Percentiles rank a stretch among this genome's conserved stretches.
Evolutionary conservation across 2,797 vertebrate genomes (phyloP).

Genomic region (Limosa lapponica): DNA sequence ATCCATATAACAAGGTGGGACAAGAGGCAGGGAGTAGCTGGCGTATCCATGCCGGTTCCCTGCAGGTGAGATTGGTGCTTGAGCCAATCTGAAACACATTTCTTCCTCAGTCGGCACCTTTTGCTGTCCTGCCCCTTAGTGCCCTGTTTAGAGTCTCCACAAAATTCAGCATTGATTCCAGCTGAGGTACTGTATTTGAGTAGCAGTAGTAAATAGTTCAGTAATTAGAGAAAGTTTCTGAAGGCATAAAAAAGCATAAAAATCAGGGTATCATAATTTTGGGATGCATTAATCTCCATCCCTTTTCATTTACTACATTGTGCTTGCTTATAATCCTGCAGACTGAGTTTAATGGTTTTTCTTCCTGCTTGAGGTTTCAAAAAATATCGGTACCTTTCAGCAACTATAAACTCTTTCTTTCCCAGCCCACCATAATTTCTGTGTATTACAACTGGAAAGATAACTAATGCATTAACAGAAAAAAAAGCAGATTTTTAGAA

Average conservation of each 20-base stretch:
- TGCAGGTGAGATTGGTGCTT: not conserved
- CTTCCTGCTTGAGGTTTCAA: not conserved
- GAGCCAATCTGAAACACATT: not conserved
- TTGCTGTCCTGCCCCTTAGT: not conserved
- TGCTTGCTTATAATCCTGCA: not conserved
- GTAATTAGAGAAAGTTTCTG: not conserved
- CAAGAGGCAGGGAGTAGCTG: not conserved
- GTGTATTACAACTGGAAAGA: not conserved
- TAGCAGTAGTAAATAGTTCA: not conserved
- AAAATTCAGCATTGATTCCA: not conserved
- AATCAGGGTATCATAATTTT: not conserved
- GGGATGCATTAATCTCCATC: not conserved
- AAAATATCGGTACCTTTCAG: not conserved
- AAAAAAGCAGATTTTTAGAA: not conserved
- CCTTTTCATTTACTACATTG: not conserved
- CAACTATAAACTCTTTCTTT: not conserved
- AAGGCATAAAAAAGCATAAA: not conserved
- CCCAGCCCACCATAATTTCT: not conserved
- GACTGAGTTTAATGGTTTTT: not conserved
- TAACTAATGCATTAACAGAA: not conserved
- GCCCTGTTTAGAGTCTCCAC: not conserved
- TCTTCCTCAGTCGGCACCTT: not conserved
- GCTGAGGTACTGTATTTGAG: not conserved
- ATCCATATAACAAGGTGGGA: not conserved
- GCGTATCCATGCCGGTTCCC: rapidly evolving